Evolutionary conservation across 2,113 vertebrate genomes (phyloP).

Genomic region (Pantherophis guttatus): DNA sequence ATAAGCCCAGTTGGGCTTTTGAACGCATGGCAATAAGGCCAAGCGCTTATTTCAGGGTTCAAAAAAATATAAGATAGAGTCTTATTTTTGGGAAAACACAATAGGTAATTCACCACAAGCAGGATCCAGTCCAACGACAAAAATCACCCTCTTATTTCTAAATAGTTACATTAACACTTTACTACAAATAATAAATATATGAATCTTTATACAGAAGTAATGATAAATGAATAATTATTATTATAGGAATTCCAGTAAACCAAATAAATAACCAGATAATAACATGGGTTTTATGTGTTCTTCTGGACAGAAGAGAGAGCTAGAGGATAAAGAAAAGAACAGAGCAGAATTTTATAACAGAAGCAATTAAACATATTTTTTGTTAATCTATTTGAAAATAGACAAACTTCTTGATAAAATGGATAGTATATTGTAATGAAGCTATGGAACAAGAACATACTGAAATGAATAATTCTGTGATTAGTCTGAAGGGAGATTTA

Average conservation of each 20-base stretch:
- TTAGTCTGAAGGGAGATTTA: background rate
- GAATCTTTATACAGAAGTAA: background rate
- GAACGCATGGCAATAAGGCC: too few species aligned
- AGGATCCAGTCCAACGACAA: background rate
- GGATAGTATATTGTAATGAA: background rate
- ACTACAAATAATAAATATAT: background rate
- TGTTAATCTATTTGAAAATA: background rate
- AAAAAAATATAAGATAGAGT: too few species aligned
- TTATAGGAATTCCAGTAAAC: background rate
- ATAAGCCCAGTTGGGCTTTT: too few species aligned
- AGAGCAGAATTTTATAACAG: background rate
- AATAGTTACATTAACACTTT: background rate
- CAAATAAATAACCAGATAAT: background rate
- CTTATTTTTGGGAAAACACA: too few species aligned
- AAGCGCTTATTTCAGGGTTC: too few species aligned
- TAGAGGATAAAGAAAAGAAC: background rate
- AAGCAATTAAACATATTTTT: background rate
- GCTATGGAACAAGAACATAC: background rate
- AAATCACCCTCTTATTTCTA: background rate
- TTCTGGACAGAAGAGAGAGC: background rate
- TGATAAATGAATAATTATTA: background rate
- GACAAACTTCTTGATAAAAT: background rate
- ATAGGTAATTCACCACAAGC: background rate
- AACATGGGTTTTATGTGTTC: background rate
- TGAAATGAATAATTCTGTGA: background rate